phyloP scores from a whole-genome alignment of 1,140 invertebrate species.

The Helicoverpa zea region DNA sequence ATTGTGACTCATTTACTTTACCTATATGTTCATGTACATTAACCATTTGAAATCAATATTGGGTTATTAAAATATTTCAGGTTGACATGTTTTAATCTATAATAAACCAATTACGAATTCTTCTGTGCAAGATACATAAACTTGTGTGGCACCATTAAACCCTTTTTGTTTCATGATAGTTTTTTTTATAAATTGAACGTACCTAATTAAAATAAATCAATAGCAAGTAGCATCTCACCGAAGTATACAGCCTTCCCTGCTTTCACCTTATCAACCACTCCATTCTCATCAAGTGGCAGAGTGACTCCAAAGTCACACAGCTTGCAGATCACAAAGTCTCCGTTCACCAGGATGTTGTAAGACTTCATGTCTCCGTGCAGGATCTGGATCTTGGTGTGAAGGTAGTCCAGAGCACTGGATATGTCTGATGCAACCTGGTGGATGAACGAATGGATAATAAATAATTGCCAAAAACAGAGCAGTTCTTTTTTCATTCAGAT shows the following conservation, averaged over 20 bases:
- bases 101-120: too few relatives aligned
- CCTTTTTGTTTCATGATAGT: too few relatives aligned
- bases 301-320: conserved; percentile 95
- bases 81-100: too few relatives aligned
- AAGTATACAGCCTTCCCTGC: conserved; percentile 82
- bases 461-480: background rate
- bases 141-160: too few relatives aligned
- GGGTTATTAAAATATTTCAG: too few relatives aligned
- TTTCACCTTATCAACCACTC: conserved; percentile 88
- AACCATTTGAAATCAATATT: too few relatives aligned
- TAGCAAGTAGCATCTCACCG: conserved; percentile 58
- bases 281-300: conserved; percentile 89
- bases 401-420: conserved; percentile 91
- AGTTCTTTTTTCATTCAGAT: too few relatives aligned
- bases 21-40: too few relatives aligned
- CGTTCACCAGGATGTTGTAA: conserved; percentile 92
- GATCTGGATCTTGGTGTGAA: conserved; percentile 91
- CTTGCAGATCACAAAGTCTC: conserved; percentile 92
- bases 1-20: too few relatives aligned
- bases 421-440: conserved; percentile 88
- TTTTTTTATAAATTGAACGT: too few relatives aligned
- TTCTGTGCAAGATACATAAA: too few relatives aligned
- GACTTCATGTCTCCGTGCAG: conserved; percentile 96
- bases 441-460: background rate
- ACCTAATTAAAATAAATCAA: too few relatives aligned